A percentile compares a stretch with the other conserved stretches of the same genome.
phyloP scores from a whole-genome alignment of 1,140 invertebrate genomes.

The Lepeophtheirus salmonis region DNA sequence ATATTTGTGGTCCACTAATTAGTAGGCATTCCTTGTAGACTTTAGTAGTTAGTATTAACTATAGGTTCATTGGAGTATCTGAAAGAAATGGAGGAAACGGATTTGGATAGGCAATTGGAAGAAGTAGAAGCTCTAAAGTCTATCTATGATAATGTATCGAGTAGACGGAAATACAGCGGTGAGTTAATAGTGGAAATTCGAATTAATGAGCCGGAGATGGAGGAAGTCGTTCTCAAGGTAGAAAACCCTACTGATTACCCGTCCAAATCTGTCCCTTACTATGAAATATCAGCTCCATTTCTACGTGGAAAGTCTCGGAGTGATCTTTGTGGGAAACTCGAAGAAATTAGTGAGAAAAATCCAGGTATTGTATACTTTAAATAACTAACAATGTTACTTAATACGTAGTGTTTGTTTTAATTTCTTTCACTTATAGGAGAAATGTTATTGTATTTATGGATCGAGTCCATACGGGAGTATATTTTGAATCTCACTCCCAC shows the following conservation, averaged over 20 bases:
- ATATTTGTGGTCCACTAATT: too few relatives aligned
- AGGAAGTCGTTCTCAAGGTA: neutral
- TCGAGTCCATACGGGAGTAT: conserved; percentile 48
- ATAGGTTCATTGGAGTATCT: too few relatives aligned
- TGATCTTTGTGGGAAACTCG: conserved; percentile 35
- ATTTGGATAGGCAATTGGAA: conserved; percentile 5
- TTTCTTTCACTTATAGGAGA: conserved; percentile 33
- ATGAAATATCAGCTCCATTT: conserved; percentile 50
- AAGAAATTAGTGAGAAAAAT: conserved; percentile 34
- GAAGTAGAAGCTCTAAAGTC: conserved; percentile 14
- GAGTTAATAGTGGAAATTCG: neutral
- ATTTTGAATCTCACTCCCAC: conserved; percentile 26
- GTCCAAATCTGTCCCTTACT: conserved; percentile 39
- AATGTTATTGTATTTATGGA: conserved; percentile 51
- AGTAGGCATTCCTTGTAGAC: too few relatives aligned
- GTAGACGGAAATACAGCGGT: neutral
- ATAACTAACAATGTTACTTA: too few relatives aligned
- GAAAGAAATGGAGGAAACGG: neutral
- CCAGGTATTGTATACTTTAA: conserved; percentile 41
- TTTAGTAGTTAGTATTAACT: too few relatives aligned
- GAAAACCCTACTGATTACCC: conserved; percentile 39
- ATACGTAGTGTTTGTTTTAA: conserved; percentile 15
- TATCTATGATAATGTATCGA: conserved; percentile 7
- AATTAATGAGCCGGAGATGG: neutral
- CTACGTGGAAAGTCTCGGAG: conserved; percentile 37